Base-by-base conservation (phyloP, 2,888 invertebrate species). In the Sinopyrophorus schimmeli region DNA sequence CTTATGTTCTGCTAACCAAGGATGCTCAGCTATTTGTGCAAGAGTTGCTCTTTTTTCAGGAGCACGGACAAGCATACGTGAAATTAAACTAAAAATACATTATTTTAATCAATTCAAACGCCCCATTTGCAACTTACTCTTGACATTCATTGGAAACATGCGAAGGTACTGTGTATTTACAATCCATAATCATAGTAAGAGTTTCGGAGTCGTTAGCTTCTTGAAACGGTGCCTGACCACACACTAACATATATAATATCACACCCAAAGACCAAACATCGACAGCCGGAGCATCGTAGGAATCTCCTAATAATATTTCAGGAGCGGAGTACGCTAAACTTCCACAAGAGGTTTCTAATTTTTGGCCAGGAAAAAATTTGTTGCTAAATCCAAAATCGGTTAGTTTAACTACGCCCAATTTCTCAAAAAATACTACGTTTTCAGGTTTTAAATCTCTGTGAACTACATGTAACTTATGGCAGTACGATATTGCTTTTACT, bases 191-290 rank as follows among this genome's bases (percentile, higher is more conserved):
- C 92, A 95, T 97, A 17, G 96, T 98, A 42, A 99, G 77, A 0
- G 99, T 99, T 80, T 99, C 99, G 66, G 95, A 96, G 75, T 99
- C 99, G 74, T 98, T 99, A 17, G 97, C 96, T 77, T 98, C 98
- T 76, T 97, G 96, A 74, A 99, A 99, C 3, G 99, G 99, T 20
- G 97, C 89, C 70, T 91, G 88, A 3, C 99, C 99, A 74, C 93
- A 94, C 3, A 98, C 97, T 66, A 99, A 79, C 97, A 99, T 99
- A 76, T 92, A 99, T 28, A 99, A 78, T 67, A 99, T 97, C 9
- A 99, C 99, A 47, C 99, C 99, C 47, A 99, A 80, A 3, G 96
- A 97, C 99, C 99, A 99, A 39, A 99, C 92, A 78, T 99, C 92
- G 58, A 99, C 98, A 59, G 97, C 97, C 11, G 97, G 97, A 24